Conservation (phyloP, 2,797 vertebrate species). For the Alcedo quadribrachys region DNA sequence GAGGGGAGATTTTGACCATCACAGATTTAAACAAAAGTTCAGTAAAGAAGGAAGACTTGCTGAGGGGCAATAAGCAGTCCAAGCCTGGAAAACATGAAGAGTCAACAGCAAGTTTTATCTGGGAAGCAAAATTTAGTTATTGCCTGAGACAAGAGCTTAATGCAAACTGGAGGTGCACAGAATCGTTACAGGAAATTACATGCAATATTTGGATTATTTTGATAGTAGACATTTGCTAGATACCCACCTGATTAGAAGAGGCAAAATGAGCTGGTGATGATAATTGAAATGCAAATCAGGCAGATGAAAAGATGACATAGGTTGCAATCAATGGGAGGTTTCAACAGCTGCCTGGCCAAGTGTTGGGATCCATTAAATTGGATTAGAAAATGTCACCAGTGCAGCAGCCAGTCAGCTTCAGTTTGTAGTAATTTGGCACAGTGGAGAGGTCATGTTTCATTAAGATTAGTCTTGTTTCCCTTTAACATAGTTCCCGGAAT, state of each 20-base stretch:
- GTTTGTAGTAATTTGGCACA: neutral
- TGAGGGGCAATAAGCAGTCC: neutral
- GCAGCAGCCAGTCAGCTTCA: neutral
- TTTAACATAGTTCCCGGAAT: neutral
- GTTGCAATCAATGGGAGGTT: neutral
- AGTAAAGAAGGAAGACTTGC: neutral
- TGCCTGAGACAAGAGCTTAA: neutral
- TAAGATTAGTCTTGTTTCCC: neutral
- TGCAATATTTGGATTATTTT: neutral
- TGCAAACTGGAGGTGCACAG: neutral
- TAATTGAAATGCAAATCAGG: neutral
- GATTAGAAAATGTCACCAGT: neutral
- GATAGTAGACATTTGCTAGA: neutral
- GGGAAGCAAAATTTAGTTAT: neutral
- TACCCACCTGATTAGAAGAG: neutral
- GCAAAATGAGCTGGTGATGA: neutral
- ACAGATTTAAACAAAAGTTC: neutral
- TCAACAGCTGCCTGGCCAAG: neutral
- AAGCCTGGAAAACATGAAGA: neutral
- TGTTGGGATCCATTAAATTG: neutral
- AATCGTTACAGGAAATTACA: neutral
- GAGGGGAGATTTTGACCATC: neutral
- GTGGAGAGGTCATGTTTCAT: neutral
- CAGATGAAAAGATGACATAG: neutral
- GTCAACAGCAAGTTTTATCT: neutral